These are phyloP conservation scores for Taeniopygia guttata DNA, from an alignment of 2,797 vertebrate species.

Conservation along the genomic window DNA sequence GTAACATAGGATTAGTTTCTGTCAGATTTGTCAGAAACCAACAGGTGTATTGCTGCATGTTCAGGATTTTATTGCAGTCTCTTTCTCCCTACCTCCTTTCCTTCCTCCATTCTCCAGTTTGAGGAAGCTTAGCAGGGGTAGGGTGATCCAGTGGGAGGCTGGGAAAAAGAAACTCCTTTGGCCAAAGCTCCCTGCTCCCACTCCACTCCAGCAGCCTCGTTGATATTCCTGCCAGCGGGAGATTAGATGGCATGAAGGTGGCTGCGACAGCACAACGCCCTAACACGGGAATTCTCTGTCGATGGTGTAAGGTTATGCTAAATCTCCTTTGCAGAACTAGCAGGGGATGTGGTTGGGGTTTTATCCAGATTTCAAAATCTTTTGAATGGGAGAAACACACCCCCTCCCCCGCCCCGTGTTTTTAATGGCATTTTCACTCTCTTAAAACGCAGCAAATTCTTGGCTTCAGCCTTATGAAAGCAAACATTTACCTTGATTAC, in stretches of 20 bases:
- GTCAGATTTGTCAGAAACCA: background rate
- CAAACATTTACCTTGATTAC: background rate
- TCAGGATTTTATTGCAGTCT: background rate
- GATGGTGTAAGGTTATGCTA: background rate
- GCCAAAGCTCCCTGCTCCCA: background rate
- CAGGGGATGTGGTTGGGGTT: rapidly evolving
- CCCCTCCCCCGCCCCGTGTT: rapidly evolving
- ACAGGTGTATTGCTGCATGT: background rate
- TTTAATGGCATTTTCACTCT: background rate
- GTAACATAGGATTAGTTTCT: background rate
- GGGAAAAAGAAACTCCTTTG: background rate
- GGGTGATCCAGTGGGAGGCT: background rate
- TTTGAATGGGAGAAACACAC: background rate
- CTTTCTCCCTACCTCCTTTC: background rate
- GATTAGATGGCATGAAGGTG: background rate
- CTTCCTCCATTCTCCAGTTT: background rate
- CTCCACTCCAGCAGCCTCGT: background rate
- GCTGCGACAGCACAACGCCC: rapidly evolving
- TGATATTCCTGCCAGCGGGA: background rate
- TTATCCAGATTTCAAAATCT: background rate
- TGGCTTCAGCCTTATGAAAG: background rate
- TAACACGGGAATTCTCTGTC: background rate
- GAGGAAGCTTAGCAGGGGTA: background rate
- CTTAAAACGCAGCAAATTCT: background rate
- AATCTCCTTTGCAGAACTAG: background rate